A percentile compares a stretch with the other conserved stretches of the same genome.
phyloP scores from a whole-genome alignment of 2,113 vertebrate genomes.

The Brienomyrus longianalis region DNA sequence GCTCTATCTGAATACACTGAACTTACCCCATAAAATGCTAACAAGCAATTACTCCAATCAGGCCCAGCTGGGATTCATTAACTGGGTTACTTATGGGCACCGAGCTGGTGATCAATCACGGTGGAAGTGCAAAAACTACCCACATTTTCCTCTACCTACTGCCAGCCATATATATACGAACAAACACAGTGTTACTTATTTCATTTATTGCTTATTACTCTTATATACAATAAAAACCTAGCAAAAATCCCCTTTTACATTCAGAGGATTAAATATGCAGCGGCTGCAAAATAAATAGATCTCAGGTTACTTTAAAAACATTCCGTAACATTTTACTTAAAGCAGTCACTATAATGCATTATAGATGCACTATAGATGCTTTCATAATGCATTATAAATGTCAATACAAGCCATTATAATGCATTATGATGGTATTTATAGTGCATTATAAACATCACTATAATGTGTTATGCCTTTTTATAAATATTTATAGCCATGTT shows the following conservation, averaged over 20 bases:
- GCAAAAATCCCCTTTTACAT: background rate
- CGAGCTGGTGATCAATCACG: background rate
- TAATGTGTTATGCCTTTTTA: background rate
- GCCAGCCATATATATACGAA: background rate
- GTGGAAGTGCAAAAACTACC: background rate
- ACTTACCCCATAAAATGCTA: background rate
- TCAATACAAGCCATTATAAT: background rate
- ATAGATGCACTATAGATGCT: background rate
- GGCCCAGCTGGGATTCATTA: background rate
- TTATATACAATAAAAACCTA: background rate
- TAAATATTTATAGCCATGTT: background rate
- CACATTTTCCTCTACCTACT: background rate
- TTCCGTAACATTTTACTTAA: background rate
- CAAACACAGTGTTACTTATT: background rate
- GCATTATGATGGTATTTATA: too few relatives aligned
- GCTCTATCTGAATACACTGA: background rate
- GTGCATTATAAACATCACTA: too few relatives aligned
- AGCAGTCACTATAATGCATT: background rate
- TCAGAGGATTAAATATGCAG: background rate
- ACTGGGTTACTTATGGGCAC: background rate
- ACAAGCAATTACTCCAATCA: background rate
- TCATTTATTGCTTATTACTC: constrained; percentile 19
- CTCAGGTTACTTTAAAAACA: background rate
- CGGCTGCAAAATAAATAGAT: background rate
- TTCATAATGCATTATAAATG: background rate